Conservation (phyloP, 2,888 invertebrate genomes). For the Taenaris catops region DNA sequence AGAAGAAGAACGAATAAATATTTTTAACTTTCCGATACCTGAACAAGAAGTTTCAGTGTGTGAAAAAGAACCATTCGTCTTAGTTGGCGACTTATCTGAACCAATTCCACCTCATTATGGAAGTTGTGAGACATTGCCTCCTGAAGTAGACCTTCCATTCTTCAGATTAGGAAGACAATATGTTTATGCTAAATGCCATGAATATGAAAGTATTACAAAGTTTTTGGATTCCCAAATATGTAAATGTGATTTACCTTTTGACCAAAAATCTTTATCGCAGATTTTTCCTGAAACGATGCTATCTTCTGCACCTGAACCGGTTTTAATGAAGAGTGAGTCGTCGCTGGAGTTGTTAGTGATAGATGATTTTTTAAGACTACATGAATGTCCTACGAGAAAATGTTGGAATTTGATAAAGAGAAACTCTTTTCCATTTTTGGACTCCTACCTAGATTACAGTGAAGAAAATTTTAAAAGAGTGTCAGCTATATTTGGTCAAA, state of each 20-base stretch:
- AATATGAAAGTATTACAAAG: constrained; percentile 50
- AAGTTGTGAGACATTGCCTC: constrained; percentile 55
- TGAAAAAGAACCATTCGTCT: constrained; percentile 47
- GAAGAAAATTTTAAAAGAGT: constrained; percentile 55
- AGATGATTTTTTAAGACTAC: constrained; percentile 38
- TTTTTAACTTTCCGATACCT: constrained; percentile 41
- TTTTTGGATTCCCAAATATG: constrained; percentile 49
- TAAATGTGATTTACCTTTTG: constrained; percentile 34
- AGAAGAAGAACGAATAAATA: constrained; percentile 34
- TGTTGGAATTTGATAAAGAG: constrained; percentile 25
- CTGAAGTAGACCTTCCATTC: constrained; percentile 49
- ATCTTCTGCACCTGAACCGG: constrained; percentile 5
- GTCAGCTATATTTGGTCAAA: constrained; percentile 36
- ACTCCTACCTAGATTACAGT: constrained; percentile 50
- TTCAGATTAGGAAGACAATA: constrained; percentile 51
- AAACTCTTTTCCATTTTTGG: constrained; percentile 42
- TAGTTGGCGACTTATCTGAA: constrained; percentile 48
- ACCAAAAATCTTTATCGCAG: constrained; percentile 10
- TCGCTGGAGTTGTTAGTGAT: constrained; percentile 44
- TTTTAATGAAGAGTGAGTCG: constrained; percentile 33
- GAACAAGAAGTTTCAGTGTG: constrained; percentile 31
- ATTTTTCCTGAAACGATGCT: constrained; percentile 13
- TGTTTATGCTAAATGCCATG: constrained; percentile 62
- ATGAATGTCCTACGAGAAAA: constrained; percentile 25
- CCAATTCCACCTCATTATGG: constrained; percentile 42